Evolutionary conservation across 2,888 invertebrate genomes (phyloP), one percentile per base, ranked within the genome.

Genomic region (Tribolium freemani): DNA sequence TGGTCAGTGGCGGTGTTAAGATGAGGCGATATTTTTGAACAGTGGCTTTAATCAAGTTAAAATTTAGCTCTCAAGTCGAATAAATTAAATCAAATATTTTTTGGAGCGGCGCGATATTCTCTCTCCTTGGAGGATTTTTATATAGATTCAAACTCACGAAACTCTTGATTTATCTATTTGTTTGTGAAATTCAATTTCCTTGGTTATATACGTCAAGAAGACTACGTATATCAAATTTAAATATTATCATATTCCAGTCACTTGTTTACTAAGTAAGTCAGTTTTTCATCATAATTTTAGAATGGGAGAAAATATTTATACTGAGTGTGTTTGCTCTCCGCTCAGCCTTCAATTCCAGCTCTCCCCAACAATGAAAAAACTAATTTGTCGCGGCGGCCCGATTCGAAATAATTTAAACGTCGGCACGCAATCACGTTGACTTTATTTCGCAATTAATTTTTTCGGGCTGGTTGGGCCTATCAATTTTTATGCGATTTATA

Each of bases 171-270:
- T 81, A 81, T 81, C 79, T 81, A 81, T 81, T 80, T 81, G 81
- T 81, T 81, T 81, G 80, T 74, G 78, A 77, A 79, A 81, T 81
- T 80, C 81, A 81, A 81, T 81, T 81, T 81, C 77, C 79, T 77
- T 75, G 64, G 74, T 75, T 75, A 74, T 76, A 72, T 72, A 74
- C 71, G 71, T 70, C 74, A 68, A 74, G 68, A 38, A 67, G 64
- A 58, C 60, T 69, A 64, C 63, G 67, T 73, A 76, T 75, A 76
- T 78, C 78, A 69, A 78, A 75, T 76, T 78, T 75, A 75, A 78
- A 78, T 78, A 78, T 78, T 76, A 76, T 78, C 76, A 67, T 70
- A 73, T 70, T 60, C 57, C 44, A 66, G 44, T 70, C 70, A 67
- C 56, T 61, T 73, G 73, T 73, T 73, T 73, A 61, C 73, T 61